phyloP scores from a whole-genome alignment of 2,888 invertebrate genomes.

The Heteromyza rotundicornis region DNA sequence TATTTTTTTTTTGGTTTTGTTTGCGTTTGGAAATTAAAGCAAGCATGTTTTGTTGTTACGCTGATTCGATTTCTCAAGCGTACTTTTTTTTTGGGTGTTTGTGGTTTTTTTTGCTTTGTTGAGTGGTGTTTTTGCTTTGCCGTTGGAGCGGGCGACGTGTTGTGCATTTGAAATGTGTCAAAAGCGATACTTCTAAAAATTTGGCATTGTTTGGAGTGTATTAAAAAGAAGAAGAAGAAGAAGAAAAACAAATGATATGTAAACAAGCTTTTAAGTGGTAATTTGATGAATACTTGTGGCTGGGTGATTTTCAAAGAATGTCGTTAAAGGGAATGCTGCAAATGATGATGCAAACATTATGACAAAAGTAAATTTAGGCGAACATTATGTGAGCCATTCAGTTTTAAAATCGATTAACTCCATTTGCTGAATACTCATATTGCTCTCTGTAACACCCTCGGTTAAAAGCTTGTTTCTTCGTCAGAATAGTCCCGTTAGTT shows the following conservation, averaged over 20 bases:
- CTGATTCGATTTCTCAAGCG: not conserved
- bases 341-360: too few species aligned
- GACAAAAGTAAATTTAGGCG: too few species aligned
- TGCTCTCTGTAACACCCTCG: too few species aligned
- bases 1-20: constrained; percentile 12
- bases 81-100: not conserved
- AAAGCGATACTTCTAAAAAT: constrained; percentile 5
- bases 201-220: not conserved
- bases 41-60: not conserved
- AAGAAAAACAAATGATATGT: not conserved
- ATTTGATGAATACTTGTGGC: constrained; percentile 41
- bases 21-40: constrained; percentile 5
- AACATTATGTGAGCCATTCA: not conserved
- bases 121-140: not conserved
- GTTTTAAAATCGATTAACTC: too few species aligned
- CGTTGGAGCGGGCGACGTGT: not conserved
- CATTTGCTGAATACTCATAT: too few species aligned
- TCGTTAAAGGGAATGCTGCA: constrained; percentile 1
- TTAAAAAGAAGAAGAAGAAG: too few species aligned
- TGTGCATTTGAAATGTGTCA: constrained; percentile 9
- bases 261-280: constrained; percentile 46
- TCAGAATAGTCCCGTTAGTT: too few species aligned
- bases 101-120: not conserved
- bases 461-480: too few species aligned
- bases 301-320: not conserved